Evolutionary conservation across 2,888 invertebrate species (phyloP), one percentile per base, ranked within the genome.

Genomic region (Blera fallax): DNA sequence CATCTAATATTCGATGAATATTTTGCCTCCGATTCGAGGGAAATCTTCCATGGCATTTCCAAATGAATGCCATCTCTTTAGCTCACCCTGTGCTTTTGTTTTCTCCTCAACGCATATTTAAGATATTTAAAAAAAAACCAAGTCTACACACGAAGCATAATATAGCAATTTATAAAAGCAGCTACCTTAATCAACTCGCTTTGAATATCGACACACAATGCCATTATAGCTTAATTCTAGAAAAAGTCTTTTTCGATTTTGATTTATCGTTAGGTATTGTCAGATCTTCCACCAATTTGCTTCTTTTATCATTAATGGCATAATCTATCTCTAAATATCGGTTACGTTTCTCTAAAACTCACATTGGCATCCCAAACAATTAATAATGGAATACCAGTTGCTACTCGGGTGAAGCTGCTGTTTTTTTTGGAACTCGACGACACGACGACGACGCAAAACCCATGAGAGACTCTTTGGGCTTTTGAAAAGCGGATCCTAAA

Each of bases 361-460:
- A 73, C 54, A 73, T 73, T 40, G 14, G 16, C 50, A 84, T 70
- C 73, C 73, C 40, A 56, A 65, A 58, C 81, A 73, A 85, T 85
- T 67, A 77, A 81, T 81, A 81, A 81, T 56, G 72, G 43, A 79
- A 70, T 74, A 70, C 73, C 74, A 79, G 84, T 74, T 79, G 79
- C 74, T 70, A 32, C 48, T 73, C 65, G 7, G 29, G 43, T 14
- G n/a, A 10, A 32, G 67, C 69, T 56, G 24, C 50, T 48, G 58
- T 16, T 56, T 16, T 48, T 70, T 16, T 70, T 32, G 56, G 4
- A 16, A 43, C 58, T 8, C 11, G 2, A 4, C 24, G 4, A 24
- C 6, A n/a, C 8, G 24, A 62, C 43, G 45, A 24, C 60, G 18
- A 58, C 58, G 24, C 16, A 37, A 58, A 58, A 50, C 48, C 34